These are phyloP conservation scores for Colaptes auratus DNA, from an alignment of 2,113 vertebrate genomes.

Conservation along the genomic window DNA sequence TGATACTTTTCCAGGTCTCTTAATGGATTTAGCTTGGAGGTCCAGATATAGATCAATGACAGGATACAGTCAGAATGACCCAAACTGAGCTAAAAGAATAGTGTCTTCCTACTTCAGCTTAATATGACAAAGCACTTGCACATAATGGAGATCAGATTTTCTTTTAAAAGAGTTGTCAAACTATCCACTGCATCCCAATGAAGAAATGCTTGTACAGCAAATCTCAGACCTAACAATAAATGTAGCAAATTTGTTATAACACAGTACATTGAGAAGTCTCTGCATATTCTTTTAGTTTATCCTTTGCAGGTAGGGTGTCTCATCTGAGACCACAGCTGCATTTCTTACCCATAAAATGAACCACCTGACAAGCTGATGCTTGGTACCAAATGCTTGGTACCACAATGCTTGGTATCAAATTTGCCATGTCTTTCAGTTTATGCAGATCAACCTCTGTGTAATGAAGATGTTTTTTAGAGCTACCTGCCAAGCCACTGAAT, in stretches of 20 bases:
- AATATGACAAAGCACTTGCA: neutral
- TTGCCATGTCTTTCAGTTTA: neutral
- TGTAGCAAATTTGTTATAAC: neutral
- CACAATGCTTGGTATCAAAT: fast-evolving
- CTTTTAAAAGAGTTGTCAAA: neutral
- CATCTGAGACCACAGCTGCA: neutral
- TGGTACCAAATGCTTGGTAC: fast-evolving
- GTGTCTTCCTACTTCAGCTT: slow-evolving; percentile 26
- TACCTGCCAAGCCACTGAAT: neutral
- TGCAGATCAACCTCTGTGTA: neutral
- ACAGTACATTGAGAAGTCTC: neutral
- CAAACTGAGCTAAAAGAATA: slow-evolving; percentile 4
- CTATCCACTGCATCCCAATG: neutral
- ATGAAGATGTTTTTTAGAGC: neutral
- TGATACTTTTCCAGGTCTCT: slow-evolving; percentile 12
- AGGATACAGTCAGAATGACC: slow-evolving; percentile 1
- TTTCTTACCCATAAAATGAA: neutral
- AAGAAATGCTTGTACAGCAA: slow-evolving; percentile 9
- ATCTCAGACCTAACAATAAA: slow-evolving; percentile 1
- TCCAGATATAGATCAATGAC: slow-evolving; percentile 11
- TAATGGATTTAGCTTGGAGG: neutral
- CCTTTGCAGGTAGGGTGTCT: neutral
- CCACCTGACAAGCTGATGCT: neutral
- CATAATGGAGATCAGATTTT: slow-evolving; percentile 6
- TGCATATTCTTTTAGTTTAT: neutral